These are phyloP conservation scores for Echinometra lucunter DNA, from an alignment of 53 echinoderm and acorn worm genomes.

Conservation along the genomic window DNA sequence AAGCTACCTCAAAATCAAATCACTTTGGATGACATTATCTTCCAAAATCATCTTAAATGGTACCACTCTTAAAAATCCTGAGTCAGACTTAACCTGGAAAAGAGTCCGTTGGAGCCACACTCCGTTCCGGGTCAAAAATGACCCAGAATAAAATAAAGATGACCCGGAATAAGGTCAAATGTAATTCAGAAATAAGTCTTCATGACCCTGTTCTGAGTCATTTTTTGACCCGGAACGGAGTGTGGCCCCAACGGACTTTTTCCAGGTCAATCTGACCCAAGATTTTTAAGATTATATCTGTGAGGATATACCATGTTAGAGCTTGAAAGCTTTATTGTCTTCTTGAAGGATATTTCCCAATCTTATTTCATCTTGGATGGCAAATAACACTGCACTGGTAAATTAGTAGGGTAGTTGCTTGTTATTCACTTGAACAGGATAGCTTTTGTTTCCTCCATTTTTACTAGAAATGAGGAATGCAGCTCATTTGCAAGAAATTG, in stretches of 20 bases:
- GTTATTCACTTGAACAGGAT: neutral
- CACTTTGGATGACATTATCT: neutral
- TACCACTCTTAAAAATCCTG: too few relatives aligned
- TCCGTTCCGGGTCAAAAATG: too few relatives aligned
- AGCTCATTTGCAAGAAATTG: neutral
- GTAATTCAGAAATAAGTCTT: too few relatives aligned
- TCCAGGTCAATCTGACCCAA: too few relatives aligned
- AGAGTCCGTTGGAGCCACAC: too few relatives aligned
- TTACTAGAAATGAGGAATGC: neutral
- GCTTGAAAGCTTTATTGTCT: neutral
- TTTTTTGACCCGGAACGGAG: too few relatives aligned
- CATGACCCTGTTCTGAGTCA: too few relatives aligned
- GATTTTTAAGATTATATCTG: too few relatives aligned
- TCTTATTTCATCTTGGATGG: neutral
- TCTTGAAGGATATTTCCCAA: neutral
- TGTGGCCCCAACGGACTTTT: too few relatives aligned
- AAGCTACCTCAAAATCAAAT: constrained; percentile 9
- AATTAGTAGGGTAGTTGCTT: neutral
- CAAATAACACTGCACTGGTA: neutral
- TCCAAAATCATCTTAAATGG: neutral
- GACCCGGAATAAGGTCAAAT: too few relatives aligned
- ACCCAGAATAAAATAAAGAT: too few relatives aligned
- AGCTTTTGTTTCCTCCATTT: neutral
- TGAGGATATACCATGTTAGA: neutral
- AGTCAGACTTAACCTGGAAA: too few relatives aligned